A percentile compares a stretch with the other conserved stretches of the same genome.
Evolutionary conservation across 2,113 vertebrate genomes (phyloP).

Genomic region (human (Homo sapiens)): GRCh38 chr19:44212501-44213000

Average conservation of each 20-base stretch:
- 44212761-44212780: accelerated
- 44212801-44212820: background rate
- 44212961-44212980: background rate
- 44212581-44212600: background rate
- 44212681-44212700: background rate
- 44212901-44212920: background rate
- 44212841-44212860: background rate
- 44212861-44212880: accelerated
- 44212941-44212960: background rate
- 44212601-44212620: accelerated
- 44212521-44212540: accelerated
- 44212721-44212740: background rate
- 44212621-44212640: background rate
- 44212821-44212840: accelerated
- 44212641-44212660: background rate
- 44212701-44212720: background rate
- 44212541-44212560: background rate
- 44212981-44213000: background rate
- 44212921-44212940: background rate
- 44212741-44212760: background rate
- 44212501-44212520: conserved; percentile 23
- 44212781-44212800: background rate
- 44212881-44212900: background rate
- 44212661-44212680: background rate
- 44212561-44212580: accelerated